Conservation (phyloP, 2,797 vertebrate species). For the Chaenodraco wilsoni region DNA sequence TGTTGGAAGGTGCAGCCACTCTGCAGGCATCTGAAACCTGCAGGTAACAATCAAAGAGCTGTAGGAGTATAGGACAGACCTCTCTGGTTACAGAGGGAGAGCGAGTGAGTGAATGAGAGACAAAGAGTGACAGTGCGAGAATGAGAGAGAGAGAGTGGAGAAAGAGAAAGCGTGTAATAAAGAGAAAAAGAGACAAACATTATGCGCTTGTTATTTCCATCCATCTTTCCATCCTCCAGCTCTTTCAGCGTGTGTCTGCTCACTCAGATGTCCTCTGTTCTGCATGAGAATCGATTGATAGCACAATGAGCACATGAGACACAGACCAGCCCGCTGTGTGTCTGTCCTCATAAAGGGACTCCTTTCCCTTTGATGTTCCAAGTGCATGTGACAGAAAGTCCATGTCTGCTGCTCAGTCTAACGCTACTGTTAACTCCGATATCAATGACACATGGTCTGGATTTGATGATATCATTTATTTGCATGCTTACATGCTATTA, state of each 20-base stretch:
- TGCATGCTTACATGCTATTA: too few species aligned
- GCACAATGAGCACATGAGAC: constrained; percentile 31
- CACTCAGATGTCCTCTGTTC: constrained; percentile 47
- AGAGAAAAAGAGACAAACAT: constrained; percentile 56
- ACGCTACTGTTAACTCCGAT: not conserved
- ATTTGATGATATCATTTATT: constrained; percentile 1
- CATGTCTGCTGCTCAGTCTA: constrained; percentile 13
- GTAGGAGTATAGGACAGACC: constrained; percentile 78
- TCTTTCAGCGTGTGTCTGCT: constrained; percentile 19
- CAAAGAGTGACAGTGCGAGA: constrained; percentile 72
- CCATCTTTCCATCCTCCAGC: constrained; percentile 10
- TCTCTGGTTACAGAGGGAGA: constrained; percentile 80
- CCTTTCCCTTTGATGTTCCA: constrained; percentile 30
- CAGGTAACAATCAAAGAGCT: constrained; percentile 85
- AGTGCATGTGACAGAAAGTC: constrained; percentile 19
- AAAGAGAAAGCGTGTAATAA: constrained; percentile 55
- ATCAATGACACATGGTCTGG: not conserved
- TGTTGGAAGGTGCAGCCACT: constrained; percentile 81
- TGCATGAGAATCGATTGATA: constrained; percentile 48
- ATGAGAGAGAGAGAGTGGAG: constrained; percentile 39
- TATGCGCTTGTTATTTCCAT: constrained; percentile 49
- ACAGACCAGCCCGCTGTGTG: constrained; percentile 20
- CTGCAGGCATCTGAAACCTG: constrained; percentile 83
- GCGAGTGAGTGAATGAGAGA: constrained; percentile 68
- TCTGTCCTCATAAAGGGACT: constrained; percentile 28